A percentile compares a stretch with the other conserved stretches of the same genome.
Conservation (phyloP, 1,140 invertebrate genomes). For the Rhagoletis pomonella region DNA sequence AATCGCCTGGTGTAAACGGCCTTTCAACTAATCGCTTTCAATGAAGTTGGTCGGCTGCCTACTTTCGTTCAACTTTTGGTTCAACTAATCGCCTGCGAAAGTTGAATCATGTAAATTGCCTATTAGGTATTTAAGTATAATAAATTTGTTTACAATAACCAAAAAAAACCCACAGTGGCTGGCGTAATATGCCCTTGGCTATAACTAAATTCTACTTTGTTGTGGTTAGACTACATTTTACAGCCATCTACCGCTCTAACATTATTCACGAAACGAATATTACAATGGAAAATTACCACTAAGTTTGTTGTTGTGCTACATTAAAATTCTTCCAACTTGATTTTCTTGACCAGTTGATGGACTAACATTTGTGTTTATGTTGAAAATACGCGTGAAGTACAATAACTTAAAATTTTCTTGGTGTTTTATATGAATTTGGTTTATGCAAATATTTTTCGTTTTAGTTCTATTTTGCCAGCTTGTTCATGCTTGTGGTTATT, state of each 20-base stretch:
- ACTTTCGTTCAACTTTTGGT: too few species aligned
- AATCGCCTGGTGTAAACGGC: too few species aligned
- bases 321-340: background rate
- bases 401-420: background rate
- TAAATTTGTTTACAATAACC: too few species aligned
- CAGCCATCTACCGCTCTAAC: background rate
- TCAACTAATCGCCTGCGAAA: too few species aligned
- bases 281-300: background rate
- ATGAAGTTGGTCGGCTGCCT: too few species aligned
- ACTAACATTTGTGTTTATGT: background rate
- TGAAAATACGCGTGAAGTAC: background rate
- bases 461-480: background rate
- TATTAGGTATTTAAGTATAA: too few species aligned
- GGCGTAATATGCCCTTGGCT: background rate
- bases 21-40: too few species aligned
- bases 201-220: background rate
- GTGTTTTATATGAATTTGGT: background rate
- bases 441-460: background rate
- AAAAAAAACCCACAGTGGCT: background rate
- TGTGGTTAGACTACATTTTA: background rate
- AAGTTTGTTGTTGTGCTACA: background rate
- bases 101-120: too few species aligned
- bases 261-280: background rate
- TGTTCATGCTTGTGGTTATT: conserved; percentile 22
- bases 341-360: background rate